phyloP scores from a whole-genome alignment of 2,888 invertebrate genomes.

The Podotricha telesiphe region DNA sequence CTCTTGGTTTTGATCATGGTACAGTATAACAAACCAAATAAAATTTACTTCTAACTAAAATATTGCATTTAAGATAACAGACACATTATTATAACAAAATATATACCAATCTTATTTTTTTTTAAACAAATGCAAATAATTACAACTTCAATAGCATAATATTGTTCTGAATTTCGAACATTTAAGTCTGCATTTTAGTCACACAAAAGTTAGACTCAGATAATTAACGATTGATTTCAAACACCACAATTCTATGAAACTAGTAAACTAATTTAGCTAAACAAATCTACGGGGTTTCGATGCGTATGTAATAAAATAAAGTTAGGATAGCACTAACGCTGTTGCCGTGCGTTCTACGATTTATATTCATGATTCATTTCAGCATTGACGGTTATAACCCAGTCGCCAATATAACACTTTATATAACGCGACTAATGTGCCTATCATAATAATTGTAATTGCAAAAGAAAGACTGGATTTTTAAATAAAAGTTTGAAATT shows the following conservation, averaged over 20 bases:
- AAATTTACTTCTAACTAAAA: too few relatives aligned
- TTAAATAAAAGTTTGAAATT: slow-evolving; percentile 10
- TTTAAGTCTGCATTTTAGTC: slow-evolving; percentile 38
- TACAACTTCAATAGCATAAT: slow-evolving; percentile 26
- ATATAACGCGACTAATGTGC: neutral
- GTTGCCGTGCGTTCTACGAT: slow-evolving; percentile 61
- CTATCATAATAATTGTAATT: neutral
- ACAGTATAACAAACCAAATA: too few relatives aligned
- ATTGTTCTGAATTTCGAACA: slow-evolving; percentile 37
- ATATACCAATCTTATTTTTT: too few relatives aligned
- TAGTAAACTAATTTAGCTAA: slow-evolving; percentile 68
- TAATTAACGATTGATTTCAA: slow-evolving; percentile 49
- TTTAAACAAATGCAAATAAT: too few relatives aligned
- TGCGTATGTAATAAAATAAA: slow-evolving; percentile 67
- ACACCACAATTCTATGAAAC: slow-evolving; percentile 52
- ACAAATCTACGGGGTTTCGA: slow-evolving; percentile 58
- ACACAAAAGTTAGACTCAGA: slow-evolving; percentile 31
- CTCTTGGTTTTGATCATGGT: too few relatives aligned
- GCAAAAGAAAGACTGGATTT: too few relatives aligned
- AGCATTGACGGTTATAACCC: slow-evolving; percentile 45
- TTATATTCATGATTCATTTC: slow-evolving; percentile 79
- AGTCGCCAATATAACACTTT: slow-evolving; percentile 21
- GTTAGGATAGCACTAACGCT: slow-evolving; percentile 63
- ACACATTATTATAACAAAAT: too few relatives aligned
- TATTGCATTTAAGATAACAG: too few relatives aligned